Base-by-base conservation (phyloP, 2,113 vertebrate species). In the Pedionomus torquatus region DNA sequence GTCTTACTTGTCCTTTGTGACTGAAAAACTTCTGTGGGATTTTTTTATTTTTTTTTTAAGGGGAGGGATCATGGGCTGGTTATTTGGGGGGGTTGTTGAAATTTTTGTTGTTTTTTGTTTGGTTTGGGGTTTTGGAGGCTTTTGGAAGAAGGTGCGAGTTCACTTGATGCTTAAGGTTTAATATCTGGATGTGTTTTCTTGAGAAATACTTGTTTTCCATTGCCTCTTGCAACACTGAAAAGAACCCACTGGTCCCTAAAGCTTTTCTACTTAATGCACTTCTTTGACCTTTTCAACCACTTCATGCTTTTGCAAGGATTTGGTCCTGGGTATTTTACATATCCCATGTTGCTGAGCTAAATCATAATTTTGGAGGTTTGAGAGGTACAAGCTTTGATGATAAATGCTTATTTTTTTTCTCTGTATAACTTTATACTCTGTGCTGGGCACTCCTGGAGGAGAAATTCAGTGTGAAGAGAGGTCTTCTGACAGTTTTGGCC, bases 401-500 rank as follows among this genome's bases (percentile, higher is more conserved):
- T 60, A 87, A 85, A 85, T 51, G 57, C 21, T 1, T 31, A 58
- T 91, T 64, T 51, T 64, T 65, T 63, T 57, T 19, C 16, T 30
- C 25, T 55, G 23, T 74, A n/a, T 84, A 77, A 66, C 41, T 92
- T 46, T 61, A 28, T 66, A 43, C 30, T 61, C 23, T 76, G 33
- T 92, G 46, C 76, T 92, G 48, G 80, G 76, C 46, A 54, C 4
- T 89, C 60, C 68, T 93, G 72, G 87, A 90, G 89, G 83, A 81
- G 72, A 86, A 85, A 87, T 65, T 63, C 55, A 54, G 18, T 71
- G 72, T 92, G 90, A 96, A 94, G 85, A 90, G 75, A 88, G 71
- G 64, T 93, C 84, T 87, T 87, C 35, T 84, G 90, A 75, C 79
- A 86, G 72, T 75, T 93, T 63, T 92, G 85, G 88, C 95, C 86